Evolutionary conservation across 2,113 vertebrate genomes (phyloP).

Genomic region (Cinclus mexicanus): DNA sequence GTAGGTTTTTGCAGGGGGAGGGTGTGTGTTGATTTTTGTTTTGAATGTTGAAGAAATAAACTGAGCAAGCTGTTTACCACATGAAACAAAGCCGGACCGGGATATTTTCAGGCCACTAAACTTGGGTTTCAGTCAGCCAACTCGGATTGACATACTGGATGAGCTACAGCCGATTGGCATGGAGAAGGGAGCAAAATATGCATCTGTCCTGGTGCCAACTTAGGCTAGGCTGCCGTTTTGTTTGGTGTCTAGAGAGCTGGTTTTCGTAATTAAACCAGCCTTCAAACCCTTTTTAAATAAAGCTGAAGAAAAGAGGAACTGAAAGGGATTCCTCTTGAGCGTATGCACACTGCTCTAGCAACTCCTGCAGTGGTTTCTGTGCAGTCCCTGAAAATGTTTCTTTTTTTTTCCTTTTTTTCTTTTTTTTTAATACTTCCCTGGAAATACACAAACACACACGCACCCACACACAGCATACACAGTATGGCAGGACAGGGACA

Average conservation of each 20-base stretch:
- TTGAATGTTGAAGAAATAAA: background rate
- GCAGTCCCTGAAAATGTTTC: constrained; percentile 32
- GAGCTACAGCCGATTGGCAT: constrained; percentile 60
- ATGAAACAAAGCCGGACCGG: constrained; percentile 14
- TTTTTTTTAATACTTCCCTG: background rate
- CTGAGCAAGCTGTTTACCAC: constrained; percentile 48
- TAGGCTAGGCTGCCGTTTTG: constrained; percentile 67
- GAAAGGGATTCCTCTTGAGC: constrained; percentile 65
- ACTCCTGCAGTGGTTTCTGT: constrained; percentile 27
- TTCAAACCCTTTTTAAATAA: constrained; percentile 66
- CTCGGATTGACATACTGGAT: constrained; percentile 62
- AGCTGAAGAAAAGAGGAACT: constrained; percentile 70
- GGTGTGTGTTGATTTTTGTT: constrained; percentile 25
- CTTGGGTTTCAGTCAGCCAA: constrained; percentile 41
- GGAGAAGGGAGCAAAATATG: constrained; percentile 67
- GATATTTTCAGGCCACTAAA: constrained; percentile 68
- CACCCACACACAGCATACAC: background rate
- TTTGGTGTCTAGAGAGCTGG: constrained; percentile 70
- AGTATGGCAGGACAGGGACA: background rate
- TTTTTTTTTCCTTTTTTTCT: background rate
- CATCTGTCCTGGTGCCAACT: constrained; percentile 66
- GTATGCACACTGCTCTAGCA: constrained; percentile 67
- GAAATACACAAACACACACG: background rate
- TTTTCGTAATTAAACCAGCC: constrained; percentile 70
- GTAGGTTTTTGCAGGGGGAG: background rate